Base-by-base conservation (phyloP, 1,140 invertebrate genomes). In the Drosophila funebris region DNA sequence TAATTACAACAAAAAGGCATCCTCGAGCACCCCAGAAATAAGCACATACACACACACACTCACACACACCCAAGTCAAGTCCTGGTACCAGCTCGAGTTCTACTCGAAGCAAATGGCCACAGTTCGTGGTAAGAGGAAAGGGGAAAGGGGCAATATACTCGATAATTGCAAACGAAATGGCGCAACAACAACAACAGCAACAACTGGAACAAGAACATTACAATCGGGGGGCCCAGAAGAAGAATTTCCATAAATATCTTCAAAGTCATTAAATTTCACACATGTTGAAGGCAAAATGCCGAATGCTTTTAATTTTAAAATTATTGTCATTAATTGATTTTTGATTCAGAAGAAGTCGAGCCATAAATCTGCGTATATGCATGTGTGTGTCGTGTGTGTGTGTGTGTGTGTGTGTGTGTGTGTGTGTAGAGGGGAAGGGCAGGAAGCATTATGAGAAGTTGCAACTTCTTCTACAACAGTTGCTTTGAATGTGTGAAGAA, bases 291-390 rank as follows among this genome's bases (percentile, higher is more conserved):
- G 76, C 73, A 48, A 62, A 48, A 64, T 66, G 57, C 69, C 68
- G 83, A 89, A 89, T 88, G 78, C 78, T 89, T 88, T 88, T 89
- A 79, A 88, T 88, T 88, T 88, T 88, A 83, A 87, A 87, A 87
- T 88, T 88, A 88, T 88, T 88, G 79, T 74, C 83, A 89, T 88
- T 88, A 88, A 88, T 88, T 88, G 83, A 88, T 88, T 88, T 88
- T 88, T 88, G 83, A 88, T 88, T 83, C 73, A 79, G 57, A 27
- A 58, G 33, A 37, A 54, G 54, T 13, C 41, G 18, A 58, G 48
- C 48, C 69, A 88, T 88, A 88, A 88, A 88, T 89, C 76, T 88
- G 44, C 68, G 39, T 33, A 33, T 16, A 73, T 76, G 73, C 71
- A 71, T 78, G 62, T 72, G 8, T 8, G 73, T 75, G 74, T 78